Conservation (phyloP, 1,140 invertebrate species). For the Vanessa atalanta region DNA sequence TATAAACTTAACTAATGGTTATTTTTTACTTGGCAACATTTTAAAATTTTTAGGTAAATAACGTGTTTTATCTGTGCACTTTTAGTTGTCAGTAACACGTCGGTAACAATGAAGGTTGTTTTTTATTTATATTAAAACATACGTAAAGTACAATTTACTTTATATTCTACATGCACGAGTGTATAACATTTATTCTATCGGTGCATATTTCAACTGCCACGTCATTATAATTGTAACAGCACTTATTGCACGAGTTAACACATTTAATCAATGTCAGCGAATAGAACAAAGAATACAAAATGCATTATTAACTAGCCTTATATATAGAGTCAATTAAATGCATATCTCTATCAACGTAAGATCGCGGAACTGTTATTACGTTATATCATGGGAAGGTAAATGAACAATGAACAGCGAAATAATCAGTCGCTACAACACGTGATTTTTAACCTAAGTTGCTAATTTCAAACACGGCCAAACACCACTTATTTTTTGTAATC, state of each 20-base stretch:
- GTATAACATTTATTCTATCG: background rate
- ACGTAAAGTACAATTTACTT: too few species aligned
- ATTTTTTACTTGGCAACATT: slow-evolving; percentile 2
- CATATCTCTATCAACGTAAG: background rate
- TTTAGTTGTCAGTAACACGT: background rate
- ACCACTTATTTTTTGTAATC: too few species aligned
- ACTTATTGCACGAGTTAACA: background rate
- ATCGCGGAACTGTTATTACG: too few species aligned
- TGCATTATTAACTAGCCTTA: background rate
- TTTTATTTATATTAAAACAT: too few species aligned
- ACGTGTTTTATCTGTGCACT: background rate
- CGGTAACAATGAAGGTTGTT: too few species aligned
- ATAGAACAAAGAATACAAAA: slow-evolving; percentile 14
- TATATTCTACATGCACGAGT: too few species aligned
- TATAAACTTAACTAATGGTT: slow-evolving; percentile 2
- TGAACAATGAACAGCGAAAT: too few species aligned
- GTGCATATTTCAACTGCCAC: background rate
- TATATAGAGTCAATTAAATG: background rate
- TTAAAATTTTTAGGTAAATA: background rate
- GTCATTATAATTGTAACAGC: slow-evolving; percentile 15
- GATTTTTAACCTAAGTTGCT: too few species aligned
- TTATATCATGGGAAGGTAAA: too few species aligned
- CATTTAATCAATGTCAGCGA: background rate
- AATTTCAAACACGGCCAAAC: too few species aligned
- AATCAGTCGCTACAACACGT: too few species aligned